Evolutionary conservation across 2,888 invertebrate genomes (phyloP), one percentile per base, ranked within the genome.

Genomic region (Chrysina gloriosa): DNA sequence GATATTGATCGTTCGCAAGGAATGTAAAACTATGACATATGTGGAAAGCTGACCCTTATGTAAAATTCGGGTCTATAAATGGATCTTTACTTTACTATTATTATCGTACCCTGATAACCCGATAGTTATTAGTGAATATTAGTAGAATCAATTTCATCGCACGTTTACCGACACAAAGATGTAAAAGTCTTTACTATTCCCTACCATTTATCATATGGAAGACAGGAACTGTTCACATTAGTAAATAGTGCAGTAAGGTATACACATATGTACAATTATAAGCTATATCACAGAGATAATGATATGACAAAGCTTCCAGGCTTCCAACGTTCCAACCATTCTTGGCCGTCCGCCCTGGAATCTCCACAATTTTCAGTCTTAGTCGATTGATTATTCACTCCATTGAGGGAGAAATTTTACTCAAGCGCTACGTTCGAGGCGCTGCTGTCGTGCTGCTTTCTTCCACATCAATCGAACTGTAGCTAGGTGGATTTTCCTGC

Each of bases 401-500:
- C 14, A 11, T 11, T 4, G 2, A 9, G 7, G 11, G 50, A 52
- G 31, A 6, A 16, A 61, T 14, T 16, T n/a, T n/a, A n/a, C n/a
- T n/a, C n/a, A n/a, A 4, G 6, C 14, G 58, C 45, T 61, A 61
- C 23, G 65, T 61, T 19, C 64, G 56, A 14, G 52, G 14, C 7
- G 71, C 58, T 11, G 19, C 29, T 34, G 64, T 42, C n/a, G 39
- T 56, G n/a, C 27, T 11, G 11, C n/a, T 19, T 1, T 42, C 45
- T 21, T 34, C 21, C 1, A 65, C 36, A 25, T 54, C 54, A 11
- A 71, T 47, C 5, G 69, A 64, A 21, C 65, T 69, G 50, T 74
- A 74, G 42, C 78, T 77, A 0, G 78, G 78, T 5, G 78, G 79
- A 16, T 71, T 71, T 61, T 77, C 76, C 19, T 74, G 73, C 16